phyloP scores from a whole-genome alignment of 2,113 vertebrate species.

The Junco hyemalis region DNA sequence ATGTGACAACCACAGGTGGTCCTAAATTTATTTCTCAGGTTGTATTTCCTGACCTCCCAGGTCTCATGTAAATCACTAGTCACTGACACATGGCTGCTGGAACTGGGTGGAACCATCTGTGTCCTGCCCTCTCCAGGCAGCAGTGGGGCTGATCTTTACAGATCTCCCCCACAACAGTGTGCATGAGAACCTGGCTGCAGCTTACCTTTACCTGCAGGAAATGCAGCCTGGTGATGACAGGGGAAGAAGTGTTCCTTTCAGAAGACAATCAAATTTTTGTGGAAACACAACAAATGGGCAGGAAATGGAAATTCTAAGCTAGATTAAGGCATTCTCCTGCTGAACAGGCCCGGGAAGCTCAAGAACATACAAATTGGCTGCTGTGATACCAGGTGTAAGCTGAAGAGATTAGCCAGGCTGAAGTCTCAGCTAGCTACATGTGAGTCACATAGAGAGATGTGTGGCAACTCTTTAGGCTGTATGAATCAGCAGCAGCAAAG shows the following conservation, averaged over 20 bases:
- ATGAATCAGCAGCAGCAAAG: neutral
- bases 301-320: neutral
- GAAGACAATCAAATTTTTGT: neutral
- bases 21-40: neutral
- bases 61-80: neutral
- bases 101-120: neutral
- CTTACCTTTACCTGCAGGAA: neutral
- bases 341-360: neutral
- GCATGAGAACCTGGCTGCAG: neutral
- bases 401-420: neutral
- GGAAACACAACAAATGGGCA: neutral
- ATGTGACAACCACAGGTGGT: rapidly evolving
- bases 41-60: neutral
- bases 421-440: neutral
- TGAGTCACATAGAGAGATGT: neutral
- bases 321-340: neutral
- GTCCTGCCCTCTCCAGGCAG: neutral
- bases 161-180: rapidly evolving
- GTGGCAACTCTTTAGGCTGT: neutral
- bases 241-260: neutral
- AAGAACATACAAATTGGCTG: neutral
- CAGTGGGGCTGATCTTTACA: neutral
- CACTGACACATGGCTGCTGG: neutral
- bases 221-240: neutral
- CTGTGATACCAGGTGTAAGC: neutral